Base-by-base conservation (phyloP, 2,113 vertebrate genomes). In the Isichthys henryi region DNA sequence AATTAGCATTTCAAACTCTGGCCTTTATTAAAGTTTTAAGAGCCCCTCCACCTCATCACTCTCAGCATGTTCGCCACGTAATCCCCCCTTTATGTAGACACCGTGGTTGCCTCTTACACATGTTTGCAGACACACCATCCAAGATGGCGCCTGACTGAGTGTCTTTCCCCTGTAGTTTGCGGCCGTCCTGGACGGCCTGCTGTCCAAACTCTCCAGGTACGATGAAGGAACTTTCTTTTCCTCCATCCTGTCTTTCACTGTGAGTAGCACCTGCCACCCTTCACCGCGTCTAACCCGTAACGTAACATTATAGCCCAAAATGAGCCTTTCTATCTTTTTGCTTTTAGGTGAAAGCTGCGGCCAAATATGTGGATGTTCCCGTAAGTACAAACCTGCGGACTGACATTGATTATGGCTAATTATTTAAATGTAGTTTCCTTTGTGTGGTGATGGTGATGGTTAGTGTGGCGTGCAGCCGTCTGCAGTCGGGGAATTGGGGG, bases 161-260 rank as follows among this genome's bases (percentile, higher is more conserved):
- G 27, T 31, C 23, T 74, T 53, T 52, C 43, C 86, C 13, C 92
- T 93, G 6, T 92, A 99, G 98, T 97, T 98, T 94, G 94, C 96
- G 89, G 96, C 96, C 27, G 97, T 99, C 91, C 93, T 99, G 90
- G 98, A 99, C 91, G 93, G 96, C 13, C 96, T 98, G 80, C 94
- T 99, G 89, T 97, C 97, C 92, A 99, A 99, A 91, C 94, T 99
- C 88, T 98, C 98, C 2, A 95, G 98, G 94, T 99, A 99, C 0
- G 98, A 99, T 88, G 98, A 99, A 96, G 98, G 98, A 89, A 98
- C 98, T 6, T 97, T 99, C 94, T 98, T 99, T 92, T 99, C 98
- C 21, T 99, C 98, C 11, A 95, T 99, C 91, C 97, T 99, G 91
- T 99, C 98, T 66, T 98, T 99, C 95, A 99, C 98, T 91, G 98